Percentiles rank a stretch among this genome's conserved stretches.
Evolutionary conservation across 2,797 vertebrate species (phyloP).

Genomic region (Cryptoprocta ferox): DNA sequence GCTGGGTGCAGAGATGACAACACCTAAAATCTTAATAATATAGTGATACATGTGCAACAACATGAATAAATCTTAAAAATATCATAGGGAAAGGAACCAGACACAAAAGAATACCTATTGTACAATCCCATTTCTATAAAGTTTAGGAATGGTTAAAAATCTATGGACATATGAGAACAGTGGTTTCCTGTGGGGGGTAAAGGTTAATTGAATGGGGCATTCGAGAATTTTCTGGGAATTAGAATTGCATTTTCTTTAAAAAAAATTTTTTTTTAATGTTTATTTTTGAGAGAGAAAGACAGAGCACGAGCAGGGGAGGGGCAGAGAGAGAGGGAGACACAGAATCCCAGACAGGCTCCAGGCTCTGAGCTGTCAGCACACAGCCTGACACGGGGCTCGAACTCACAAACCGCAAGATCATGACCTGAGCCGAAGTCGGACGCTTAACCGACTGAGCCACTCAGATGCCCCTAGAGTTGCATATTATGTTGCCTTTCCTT

Average conservation of each 20-base stretch:
- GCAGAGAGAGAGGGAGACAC: too few species aligned
- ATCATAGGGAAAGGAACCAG: neutral
- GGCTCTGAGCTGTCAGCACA: too few species aligned
- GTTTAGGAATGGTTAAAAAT: neutral
- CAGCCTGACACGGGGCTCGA: too few species aligned
- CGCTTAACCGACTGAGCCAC: too few species aligned
- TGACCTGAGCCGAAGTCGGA: too few species aligned
- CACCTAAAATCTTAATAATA: neutral
- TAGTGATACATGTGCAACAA: neutral
- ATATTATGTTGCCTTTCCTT: neutral
- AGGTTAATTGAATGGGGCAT: neutral
- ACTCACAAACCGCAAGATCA: too few species aligned
- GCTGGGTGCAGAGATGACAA: neutral
- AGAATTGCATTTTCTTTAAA: neutral
- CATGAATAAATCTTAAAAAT: neutral
- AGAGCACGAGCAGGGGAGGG: too few species aligned
- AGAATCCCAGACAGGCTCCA: too few species aligned
- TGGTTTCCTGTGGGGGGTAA: neutral
- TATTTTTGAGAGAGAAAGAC: too few species aligned
- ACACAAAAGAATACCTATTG: neutral
- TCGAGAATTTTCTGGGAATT: neutral
- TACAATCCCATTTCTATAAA: neutral
- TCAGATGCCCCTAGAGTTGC: too few species aligned
- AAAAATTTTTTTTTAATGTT: too few species aligned
- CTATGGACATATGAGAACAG: neutral